Evolutionary conservation across 2,888 invertebrate species (phyloP).

Genomic region (Dolichomitus sp.): DNA sequence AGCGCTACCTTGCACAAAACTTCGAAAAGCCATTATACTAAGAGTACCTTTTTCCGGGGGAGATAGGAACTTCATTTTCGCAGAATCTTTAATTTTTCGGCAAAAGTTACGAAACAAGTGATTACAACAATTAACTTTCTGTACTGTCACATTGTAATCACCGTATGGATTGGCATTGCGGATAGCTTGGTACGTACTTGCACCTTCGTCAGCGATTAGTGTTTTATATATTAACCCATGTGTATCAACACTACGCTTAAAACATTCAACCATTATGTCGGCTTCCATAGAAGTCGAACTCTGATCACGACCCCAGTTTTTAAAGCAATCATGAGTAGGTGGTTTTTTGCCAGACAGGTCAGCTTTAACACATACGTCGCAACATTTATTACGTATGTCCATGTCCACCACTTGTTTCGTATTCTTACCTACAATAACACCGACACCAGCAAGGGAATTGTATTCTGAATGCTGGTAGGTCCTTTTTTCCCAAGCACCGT

Average conservation of each 20-base stretch:
- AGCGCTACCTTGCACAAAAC: background rate
- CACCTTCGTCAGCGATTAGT: slow-evolving; percentile 75
- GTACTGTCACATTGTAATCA: slow-evolving; percentile 50
- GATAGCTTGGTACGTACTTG: slow-evolving; percentile 76
- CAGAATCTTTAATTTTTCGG: slow-evolving; percentile 33
- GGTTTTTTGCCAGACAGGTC: slow-evolving; percentile 30
- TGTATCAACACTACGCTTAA: slow-evolving; percentile 51
- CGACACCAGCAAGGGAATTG: slow-evolving; percentile 46
- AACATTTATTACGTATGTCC: slow-evolving; percentile 74
- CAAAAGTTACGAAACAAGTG: slow-evolving; percentile 74
- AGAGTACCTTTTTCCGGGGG: background rate
- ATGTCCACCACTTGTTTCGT: slow-evolving; percentile 68
- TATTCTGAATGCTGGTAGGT: slow-evolving; percentile 49
- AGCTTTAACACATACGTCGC: slow-evolving; percentile 52
- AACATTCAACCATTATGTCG: slow-evolving; percentile 54
- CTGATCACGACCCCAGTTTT: slow-evolving; percentile 71
- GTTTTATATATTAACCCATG: slow-evolving; percentile 63
- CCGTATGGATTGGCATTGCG: slow-evolving; percentile 71
- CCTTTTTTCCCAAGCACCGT: slow-evolving; percentile 59
- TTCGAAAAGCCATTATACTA: background rate
- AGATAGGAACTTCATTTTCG: background rate
- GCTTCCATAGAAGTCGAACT: slow-evolving; percentile 74
- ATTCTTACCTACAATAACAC: slow-evolving; percentile 37
- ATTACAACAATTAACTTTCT: slow-evolving; percentile 79
- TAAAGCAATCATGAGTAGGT: slow-evolving; percentile 71